Base-by-base conservation (phyloP, 35 echinoderm and acorn worm species). In the Anneissia japonica region DNA sequence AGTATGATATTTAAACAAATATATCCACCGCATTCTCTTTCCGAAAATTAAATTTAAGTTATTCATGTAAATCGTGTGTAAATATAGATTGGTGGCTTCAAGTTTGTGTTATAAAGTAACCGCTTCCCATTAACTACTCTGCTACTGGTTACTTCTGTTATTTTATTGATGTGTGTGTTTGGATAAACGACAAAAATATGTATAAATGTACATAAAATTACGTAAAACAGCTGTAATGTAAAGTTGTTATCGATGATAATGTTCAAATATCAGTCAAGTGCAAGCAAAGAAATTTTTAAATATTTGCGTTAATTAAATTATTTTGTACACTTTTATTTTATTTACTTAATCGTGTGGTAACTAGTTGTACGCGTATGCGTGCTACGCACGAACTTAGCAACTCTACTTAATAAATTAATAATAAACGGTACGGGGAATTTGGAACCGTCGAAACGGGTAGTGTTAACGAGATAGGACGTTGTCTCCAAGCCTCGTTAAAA, bases 21-120 rank as follows among this genome's bases (percentile, higher is more conserved):
- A 64, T 64, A 64, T 64, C 51, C 51, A 64, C 51, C 51, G 51
- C 51, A 64, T 64, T 64, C 51, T 64, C 51, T 64, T 64, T 64
- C 51, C 51, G 51, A 43, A 6, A 43, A 43, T 43, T 43, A 43
- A 64, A 64, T 64, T 64, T 64, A 64, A 64, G 51, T 64, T 64
- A 64, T 64, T 64, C 40, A 23, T 64, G 51, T 64, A 64, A 64
- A 64, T 64, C 51, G 19, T 64, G 2, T 64, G 51, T 64, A 64
- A 64, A 64, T 64, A 64, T 64, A 26, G 51, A 64, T 64, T 64
- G 7, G 51, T 4, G 21, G 26, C 51, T 64, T 64, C 51, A 19
- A n/a, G n/a, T n/a, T n/a, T n/a, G n/a, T 6, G 51, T 6, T 64
- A 64, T 19, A 26, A 64, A 64, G 51, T 64, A 64, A 2, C 26